Conservation (phyloP, 2,888 invertebrate species). For the Hypomecis punctinalis region DNA sequence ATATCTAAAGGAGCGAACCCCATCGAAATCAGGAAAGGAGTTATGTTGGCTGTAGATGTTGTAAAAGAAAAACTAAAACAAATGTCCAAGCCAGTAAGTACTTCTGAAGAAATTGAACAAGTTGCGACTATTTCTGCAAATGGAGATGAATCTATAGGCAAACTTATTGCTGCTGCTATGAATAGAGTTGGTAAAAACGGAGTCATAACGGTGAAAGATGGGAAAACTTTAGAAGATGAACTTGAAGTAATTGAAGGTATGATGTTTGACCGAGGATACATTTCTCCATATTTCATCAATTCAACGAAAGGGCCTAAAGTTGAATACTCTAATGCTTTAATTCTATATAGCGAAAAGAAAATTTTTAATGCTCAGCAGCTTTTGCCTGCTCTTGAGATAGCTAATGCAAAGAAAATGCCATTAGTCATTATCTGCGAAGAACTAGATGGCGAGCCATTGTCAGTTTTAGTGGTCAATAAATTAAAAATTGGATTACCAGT, state of each 20-base stretch:
- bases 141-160: constrained; percentile 95
- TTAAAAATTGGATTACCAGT: constrained; percentile 96
- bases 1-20: constrained; percentile 99
- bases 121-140: constrained; percentile 99
- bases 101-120: constrained; percentile 99
- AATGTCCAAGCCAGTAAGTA: constrained; percentile 96
- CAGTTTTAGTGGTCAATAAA: constrained; percentile 94
- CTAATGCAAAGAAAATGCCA: constrained; percentile 95
- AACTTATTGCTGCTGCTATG: constrained; percentile 98
- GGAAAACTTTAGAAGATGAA: constrained; percentile 97
- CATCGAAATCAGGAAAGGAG: constrained; percentile 94
- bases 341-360: constrained; percentile 98
- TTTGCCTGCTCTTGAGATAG: constrained; percentile 97
- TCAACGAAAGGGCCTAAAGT: constrained; percentile 98
- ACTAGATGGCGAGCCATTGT: constrained; percentile 96
- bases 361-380: constrained; percentile 97
- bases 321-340: constrained; percentile 97
- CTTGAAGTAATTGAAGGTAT: constrained; percentile 98
- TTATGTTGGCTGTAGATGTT: constrained; percentile 97
- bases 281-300: constrained; percentile 99
- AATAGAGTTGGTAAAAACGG: constrained; percentile 98
- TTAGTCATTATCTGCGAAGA: constrained; percentile 98
- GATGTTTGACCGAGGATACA: constrained; percentile 99
- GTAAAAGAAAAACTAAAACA: constrained; percentile 93
- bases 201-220: constrained; percentile 99